Evolutionary conservation across 1,140 invertebrate genomes (phyloP).

Genomic region (Tetragnatha versicolor): DNA sequence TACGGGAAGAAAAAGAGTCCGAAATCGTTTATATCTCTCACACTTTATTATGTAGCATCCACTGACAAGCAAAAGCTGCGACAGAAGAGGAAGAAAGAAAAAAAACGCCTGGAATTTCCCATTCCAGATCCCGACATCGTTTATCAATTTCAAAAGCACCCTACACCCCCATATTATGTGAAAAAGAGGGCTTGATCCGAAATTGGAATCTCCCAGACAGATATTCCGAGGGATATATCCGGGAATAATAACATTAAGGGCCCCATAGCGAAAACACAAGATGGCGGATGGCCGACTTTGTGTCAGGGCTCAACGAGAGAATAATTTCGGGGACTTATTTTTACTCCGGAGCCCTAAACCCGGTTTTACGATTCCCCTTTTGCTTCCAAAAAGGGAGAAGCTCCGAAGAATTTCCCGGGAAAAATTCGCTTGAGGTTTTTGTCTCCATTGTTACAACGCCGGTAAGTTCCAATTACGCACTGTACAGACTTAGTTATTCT

Average conservation of each 20-base stretch:
- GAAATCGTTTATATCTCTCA: not conserved
- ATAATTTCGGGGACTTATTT: slow-evolving; percentile 18
- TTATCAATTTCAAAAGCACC: not conserved
- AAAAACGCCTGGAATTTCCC: too few relatives aligned
- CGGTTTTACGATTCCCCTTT: slow-evolving; percentile 25
- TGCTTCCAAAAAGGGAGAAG: not conserved
- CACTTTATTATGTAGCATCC: not conserved
- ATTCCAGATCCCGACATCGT: too few relatives aligned
- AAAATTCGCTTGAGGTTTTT: not conserved
- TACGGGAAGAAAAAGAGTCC: too few relatives aligned
- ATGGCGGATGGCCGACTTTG: too few relatives aligned
- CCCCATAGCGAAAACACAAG: too few relatives aligned
- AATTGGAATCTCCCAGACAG: too few relatives aligned
- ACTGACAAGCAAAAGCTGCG: not conserved
- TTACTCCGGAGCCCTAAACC: slow-evolving; percentile 7
- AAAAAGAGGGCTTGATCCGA: too few relatives aligned
- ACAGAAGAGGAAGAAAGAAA: not conserved
- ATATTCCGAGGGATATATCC: too few relatives aligned
- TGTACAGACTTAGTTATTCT: not conserved
- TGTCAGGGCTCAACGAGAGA: not conserved
- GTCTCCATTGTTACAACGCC: not conserved
- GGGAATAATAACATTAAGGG: too few relatives aligned
- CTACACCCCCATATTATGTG: too few relatives aligned
- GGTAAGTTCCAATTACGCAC: slow-evolving; percentile 9
- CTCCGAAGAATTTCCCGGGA: not conserved